Base-by-base conservation (phyloP, 2,113 vertebrate species). In the Colius striatus region DNA sequence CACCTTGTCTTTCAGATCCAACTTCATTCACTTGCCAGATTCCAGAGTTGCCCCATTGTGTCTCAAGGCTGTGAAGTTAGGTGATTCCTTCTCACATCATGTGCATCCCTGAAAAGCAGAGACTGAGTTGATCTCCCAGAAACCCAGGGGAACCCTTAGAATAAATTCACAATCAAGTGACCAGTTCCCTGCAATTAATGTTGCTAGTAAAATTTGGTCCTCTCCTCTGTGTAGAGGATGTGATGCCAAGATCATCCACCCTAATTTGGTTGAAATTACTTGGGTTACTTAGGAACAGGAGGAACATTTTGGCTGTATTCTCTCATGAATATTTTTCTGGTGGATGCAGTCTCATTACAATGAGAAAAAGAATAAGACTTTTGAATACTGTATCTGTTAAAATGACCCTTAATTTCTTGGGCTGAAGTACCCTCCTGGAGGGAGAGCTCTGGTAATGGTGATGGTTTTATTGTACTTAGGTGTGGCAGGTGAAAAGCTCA, bases 261-360 rank as follows among this genome's bases (percentile, higher is more conserved):
- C 32, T 74, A 25, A 78, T 83, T 92, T 61, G 87, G n/a, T 10
- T 70, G 50, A 65, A 91, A 96, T 95, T 89, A 87, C 45, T 54
- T 78, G 57, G 32, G 26, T 38, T 45, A 18, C 45, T 83, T 94
- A 19, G 62, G 57, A 85, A 89, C 29, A 66, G 11, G 22, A 61
- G 79, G 68, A n/a, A 29, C 5, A 4, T 54, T 87, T 86, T 83
- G 41, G 9, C 29, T 91, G 25, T 72, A 21, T 75, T 85, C n/a
- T 84, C 2, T 4, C 5, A 13, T 30, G 16, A 29, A 10, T 62
- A 45, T 87, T 86, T 86, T 77, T 54, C 23, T 41, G 55, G 38
- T 53, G 29, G 57, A 48, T 62, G 32, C 16, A 60, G 16, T 62
- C 60, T 62, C 9, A 16, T 0, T 70, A 22, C 53, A 34, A 58